phyloP scores from a whole-genome alignment of 2,113 vertebrate species.

The Struthidea cinerea region DNA sequence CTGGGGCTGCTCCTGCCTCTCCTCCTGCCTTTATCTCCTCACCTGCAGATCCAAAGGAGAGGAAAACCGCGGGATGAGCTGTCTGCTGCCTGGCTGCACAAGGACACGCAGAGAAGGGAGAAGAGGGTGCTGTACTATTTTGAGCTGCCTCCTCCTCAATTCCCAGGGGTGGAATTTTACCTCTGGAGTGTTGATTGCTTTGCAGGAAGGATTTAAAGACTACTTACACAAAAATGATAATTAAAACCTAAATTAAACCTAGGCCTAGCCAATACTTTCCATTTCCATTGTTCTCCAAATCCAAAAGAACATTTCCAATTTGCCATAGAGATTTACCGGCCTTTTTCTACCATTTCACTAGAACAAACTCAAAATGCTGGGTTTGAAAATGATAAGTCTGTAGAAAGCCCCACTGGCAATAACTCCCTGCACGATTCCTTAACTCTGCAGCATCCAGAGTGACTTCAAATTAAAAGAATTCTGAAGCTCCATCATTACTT shows the following conservation, averaged over 20 bases:
- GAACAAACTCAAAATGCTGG: neutral
- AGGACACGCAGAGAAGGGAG: neutral
- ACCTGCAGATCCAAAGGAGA: neutral
- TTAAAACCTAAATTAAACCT: slow-evolving; percentile 14
- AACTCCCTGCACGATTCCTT: neutral
- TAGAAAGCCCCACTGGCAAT: neutral
- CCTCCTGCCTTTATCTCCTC: neutral
- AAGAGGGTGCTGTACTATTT: slow-evolving; percentile 4
- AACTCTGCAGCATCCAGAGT: neutral
- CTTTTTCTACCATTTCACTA: neutral
- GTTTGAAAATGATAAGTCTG: neutral
- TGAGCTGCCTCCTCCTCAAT: slow-evolving; percentile 26
- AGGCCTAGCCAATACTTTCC: neutral
- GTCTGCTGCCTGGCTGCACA: neutral
- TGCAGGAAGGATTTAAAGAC: slow-evolving; percentile 20
- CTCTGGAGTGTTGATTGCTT: neutral
- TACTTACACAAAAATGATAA: neutral
- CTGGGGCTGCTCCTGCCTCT: neutral
- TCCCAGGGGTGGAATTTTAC: slow-evolving; percentile 35
- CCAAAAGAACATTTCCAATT: neutral
- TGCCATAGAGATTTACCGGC: neutral
- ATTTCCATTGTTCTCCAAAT: neutral
- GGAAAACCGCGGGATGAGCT: neutral
- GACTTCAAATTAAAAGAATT: neutral
- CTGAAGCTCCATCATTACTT: neutral